Base-by-base conservation (phyloP, 2,797 vertebrate genomes). In the Sciaenops ocellatus region DNA sequence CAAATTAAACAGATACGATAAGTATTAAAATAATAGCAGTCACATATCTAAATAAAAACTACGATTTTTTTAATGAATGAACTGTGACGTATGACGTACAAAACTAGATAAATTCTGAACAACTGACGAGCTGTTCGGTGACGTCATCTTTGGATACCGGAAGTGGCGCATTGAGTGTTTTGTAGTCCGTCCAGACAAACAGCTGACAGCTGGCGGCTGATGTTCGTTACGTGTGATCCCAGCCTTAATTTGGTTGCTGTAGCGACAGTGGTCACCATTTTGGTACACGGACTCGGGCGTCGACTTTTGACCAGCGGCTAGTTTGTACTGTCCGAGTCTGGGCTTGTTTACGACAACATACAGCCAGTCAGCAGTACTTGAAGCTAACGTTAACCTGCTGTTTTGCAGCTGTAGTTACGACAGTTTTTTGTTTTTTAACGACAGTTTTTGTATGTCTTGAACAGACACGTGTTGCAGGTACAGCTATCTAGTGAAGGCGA, bases 61-160 rank as follows among this genome's bases (percentile, higher is more conserved):
- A n/a, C n/a, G n/a, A n/a, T n/a, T 28, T 4, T 5, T 4, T 28
- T 28, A 5, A 5, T 28, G 30, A 30, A 30, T 30, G 30, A 30
- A 6, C 6, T 30, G 30, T 30, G 30, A 30, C 30, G 30, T 30
- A 30, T 30, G 28, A 30, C 30, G 30, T 6, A 30, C 6, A 30
- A 30, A 30, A 30, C 34, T 8, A 8, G 34, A 34, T 6, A 8
- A 34, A 34, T 8, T 34, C 34, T 2, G 34, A 34, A 34, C 34
- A 34, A 34, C 0, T 7, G 34, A 8, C 34, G 1, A 7, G 34
- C 34, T 34, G 34, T 8, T 38, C 78, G 61, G 65, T 89, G 76
- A 77, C 82, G 80, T 30, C 48, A 69, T 62, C 2, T 5, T 3
- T 26, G 0, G 3, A 10, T 17, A 24, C 69, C 89, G 87, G 85